Evolutionary conservation across 2,888 invertebrate genomes (phyloP).

Genomic region (Thymelicus acteon): DNA sequence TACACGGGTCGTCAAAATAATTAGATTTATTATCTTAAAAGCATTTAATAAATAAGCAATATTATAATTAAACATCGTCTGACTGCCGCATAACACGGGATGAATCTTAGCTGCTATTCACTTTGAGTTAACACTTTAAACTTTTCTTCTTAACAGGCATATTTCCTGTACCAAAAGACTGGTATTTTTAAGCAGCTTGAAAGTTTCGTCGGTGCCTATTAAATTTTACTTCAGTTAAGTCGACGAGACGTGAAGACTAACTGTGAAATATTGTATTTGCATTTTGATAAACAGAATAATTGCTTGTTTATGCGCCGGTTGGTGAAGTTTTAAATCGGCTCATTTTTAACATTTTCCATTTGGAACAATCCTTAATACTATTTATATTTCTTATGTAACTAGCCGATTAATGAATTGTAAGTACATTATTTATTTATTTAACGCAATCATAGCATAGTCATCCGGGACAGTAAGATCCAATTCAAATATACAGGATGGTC

Average conservation of each 20-base stretch:
- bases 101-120: not conserved
- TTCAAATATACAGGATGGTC: too few relatives aligned
- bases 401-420: too few relatives aligned
- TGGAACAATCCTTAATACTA: too few relatives aligned
- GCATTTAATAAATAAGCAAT: not conserved
- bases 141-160: not conserved
- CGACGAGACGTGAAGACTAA: conserved; percentile 12
- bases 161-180: conserved; percentile 2
- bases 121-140: not conserved
- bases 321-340: not conserved
- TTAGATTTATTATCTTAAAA: conserved; percentile 28
- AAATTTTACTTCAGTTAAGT: conserved; percentile 25
- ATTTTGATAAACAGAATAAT: conserved; percentile 3
- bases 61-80: too few relatives aligned
- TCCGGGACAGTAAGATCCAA: too few relatives aligned
- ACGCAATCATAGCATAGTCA: too few relatives aligned
- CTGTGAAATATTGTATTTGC: conserved; percentile 5
- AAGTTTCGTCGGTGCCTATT: conserved; percentile 7
- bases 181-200: conserved; percentile 6
- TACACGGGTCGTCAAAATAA: too few relatives aligned
- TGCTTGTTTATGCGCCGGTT: not conserved
- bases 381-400: too few relatives aligned
- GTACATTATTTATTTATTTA: too few relatives aligned
- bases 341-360: too few relatives aligned
- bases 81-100: too few relatives aligned